Conservation (phyloP, 1,140 invertebrate species). For the Dendroctonus valens region DNA sequence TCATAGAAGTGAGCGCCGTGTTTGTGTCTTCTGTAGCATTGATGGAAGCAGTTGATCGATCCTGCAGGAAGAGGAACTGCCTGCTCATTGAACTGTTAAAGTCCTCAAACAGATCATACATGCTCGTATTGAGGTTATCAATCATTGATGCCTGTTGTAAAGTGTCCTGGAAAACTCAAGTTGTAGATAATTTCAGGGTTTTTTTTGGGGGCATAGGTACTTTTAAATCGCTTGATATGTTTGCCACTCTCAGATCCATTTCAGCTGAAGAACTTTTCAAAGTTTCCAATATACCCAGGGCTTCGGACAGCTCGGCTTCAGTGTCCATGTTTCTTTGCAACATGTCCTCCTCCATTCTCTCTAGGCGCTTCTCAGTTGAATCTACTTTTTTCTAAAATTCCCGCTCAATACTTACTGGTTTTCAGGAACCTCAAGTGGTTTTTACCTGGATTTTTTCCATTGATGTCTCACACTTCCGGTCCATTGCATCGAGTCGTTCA, state of each 20-base stretch:
- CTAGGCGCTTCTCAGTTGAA: constrained; percentile 35
- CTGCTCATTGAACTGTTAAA: neutral
- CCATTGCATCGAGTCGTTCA: constrained; percentile 49
- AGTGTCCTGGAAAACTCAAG: constrained; percentile 20
- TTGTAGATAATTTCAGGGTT: neutral
- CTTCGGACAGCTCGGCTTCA: constrained; percentile 43
- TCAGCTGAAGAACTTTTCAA: neutral
- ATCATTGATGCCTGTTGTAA: neutral
- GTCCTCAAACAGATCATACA: neutral
- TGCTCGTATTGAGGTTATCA: neutral
- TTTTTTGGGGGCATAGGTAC: neutral
- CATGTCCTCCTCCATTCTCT: constrained; percentile 43
- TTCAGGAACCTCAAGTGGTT: neutral
- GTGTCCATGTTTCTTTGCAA: constrained; percentile 39
- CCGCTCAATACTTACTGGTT: neutral
- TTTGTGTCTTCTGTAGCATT: neutral
- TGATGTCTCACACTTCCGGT: constrained; percentile 47
- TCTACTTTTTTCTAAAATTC: constrained; percentile 41
- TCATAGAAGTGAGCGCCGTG: constrained; percentile 25
- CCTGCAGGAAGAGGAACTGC: too few species aligned
- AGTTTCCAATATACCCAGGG: constrained; percentile 40
- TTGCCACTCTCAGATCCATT: constrained; percentile 34
- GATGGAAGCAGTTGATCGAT: too few species aligned
- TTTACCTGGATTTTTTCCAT: constrained; percentile 49
- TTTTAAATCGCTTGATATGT: constrained; percentile 31